Evolutionary conservation across 2,888 invertebrate species (phyloP).

Genomic region (Hyles lineata): DNA sequence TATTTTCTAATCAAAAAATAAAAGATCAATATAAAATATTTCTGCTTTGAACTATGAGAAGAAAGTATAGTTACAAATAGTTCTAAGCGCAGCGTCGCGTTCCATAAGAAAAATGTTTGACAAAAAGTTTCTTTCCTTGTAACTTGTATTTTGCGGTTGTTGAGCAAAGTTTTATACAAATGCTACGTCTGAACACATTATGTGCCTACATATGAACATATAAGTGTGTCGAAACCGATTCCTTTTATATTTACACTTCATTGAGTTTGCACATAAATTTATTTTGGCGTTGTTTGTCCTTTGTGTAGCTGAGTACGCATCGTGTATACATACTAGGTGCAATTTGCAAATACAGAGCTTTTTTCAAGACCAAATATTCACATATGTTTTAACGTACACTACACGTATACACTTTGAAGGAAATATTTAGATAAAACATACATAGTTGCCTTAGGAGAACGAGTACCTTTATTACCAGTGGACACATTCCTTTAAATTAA

Average conservation of each 20-base stretch:
- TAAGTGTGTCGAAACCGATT: not conserved
- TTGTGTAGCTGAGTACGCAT: not conserved
- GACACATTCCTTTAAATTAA: no score
- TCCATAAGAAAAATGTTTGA: not conserved
- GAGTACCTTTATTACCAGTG: no score
- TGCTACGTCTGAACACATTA: not conserved
- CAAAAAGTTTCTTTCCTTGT: slow-evolving; percentile 1
- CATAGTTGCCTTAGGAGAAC: no score
- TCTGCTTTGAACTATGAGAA: not conserved
- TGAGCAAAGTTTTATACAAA: slow-evolving; percentile 12
- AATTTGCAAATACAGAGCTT: not conserved
- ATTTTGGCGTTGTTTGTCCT: not conserved
- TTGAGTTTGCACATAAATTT: not conserved
- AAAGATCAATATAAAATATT: not conserved
- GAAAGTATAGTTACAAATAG: not conserved
- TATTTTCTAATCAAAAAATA: not conserved
- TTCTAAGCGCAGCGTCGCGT: not conserved
- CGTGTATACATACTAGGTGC: not conserved
- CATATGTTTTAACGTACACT: no score
- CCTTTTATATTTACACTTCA: slow-evolving; percentile 18
- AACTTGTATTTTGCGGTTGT: slow-evolving; percentile 19
- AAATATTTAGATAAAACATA: no score
- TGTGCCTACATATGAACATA: not conserved
- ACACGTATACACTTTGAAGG: no score
- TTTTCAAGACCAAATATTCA: not conserved